Conservation (phyloP, 1,140 invertebrate genomes). For the Tachypleus tridentatus region DNA sequence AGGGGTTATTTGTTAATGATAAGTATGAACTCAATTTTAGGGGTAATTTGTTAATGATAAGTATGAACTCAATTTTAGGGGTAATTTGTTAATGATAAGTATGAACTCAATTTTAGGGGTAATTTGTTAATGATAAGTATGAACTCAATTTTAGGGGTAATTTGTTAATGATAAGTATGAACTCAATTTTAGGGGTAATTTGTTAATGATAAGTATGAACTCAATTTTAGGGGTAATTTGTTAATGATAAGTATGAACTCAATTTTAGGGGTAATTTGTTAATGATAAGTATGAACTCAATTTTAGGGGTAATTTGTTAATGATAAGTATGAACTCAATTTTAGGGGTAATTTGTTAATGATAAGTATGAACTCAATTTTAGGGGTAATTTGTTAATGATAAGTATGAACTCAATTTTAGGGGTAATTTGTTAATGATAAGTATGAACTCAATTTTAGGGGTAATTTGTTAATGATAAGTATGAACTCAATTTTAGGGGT, state of each 20-base stretch:
- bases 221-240: conserved; percentile 45
- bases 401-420: conserved; percentile 24
- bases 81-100: conserved; percentile 40
- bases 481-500: conserved; percentile 42
- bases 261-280: conserved; percentile 48
- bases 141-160: conserved; percentile 43
- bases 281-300: conserved; percentile 32
- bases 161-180: conserved; percentile 37
- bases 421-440: conserved; percentile 57
- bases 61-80: conserved; percentile 40
- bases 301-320: conserved; percentile 51
- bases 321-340: conserved; percentile 32
- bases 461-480: conserved; percentile 40
- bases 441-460: conserved; percentile 40
- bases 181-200: conserved; percentile 43
- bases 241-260: conserved; percentile 33
- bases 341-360: conserved; percentile 51
- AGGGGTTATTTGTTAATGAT: conserved; percentile 69
- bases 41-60: conserved; percentile 57
- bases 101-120: conserved; percentile 42
- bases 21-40: conserved; percentile 24
- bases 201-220: conserved; percentile 35
- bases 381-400: conserved; percentile 60
- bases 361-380: conserved; percentile 33
- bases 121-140: too few species aligned